These are phyloP conservation scores for Strongylocentrotus purpuratus DNA, from an alignment of 35 echinoderm and acorn worm species.

Conservation along the genomic window DNA sequence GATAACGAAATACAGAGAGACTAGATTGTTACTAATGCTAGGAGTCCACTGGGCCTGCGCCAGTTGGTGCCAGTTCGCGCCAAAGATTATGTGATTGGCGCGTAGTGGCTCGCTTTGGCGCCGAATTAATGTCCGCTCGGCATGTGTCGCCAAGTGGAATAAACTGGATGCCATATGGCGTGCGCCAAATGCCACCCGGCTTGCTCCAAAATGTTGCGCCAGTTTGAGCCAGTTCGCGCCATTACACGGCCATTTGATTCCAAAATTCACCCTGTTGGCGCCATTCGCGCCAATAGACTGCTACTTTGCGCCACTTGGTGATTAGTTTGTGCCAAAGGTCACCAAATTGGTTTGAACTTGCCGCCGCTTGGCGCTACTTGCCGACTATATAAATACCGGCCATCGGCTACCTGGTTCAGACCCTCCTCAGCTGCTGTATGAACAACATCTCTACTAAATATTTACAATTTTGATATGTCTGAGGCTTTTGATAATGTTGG, in stretches of 20 bases:
- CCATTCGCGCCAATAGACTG: background rate
- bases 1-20: too few relatives aligned
- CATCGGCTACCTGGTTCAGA: conserved; percentile 31
- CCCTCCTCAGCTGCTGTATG: conserved; percentile 31
- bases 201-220: too few relatives aligned
- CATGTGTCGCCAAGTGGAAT: conserved; percentile 55
- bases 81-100: conserved; percentile 53
- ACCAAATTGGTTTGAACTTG: conserved; percentile 46
- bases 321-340: conserved; percentile 54
- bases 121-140: conserved; percentile 52
- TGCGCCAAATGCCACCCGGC: conserved; percentile 37
- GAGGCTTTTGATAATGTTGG: too few relatives aligned
- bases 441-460: conserved; percentile 32
- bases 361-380: background rate
- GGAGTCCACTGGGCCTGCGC: conserved; percentile 49
- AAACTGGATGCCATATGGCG: conserved; percentile 53
- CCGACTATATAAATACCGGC: background rate
- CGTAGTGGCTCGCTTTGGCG: conserved; percentile 54
- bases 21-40: too few relatives aligned
- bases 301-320: conserved; percentile 49
- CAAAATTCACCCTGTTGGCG: too few relatives aligned
- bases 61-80: conserved; percentile 51
- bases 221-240: background rate
- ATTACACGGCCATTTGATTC: too few relatives aligned
- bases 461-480: conserved; percentile 37